A percentile compares a stretch with the other conserved stretches of the same genome.
Evolutionary conservation across 2,113 vertebrate genomes (phyloP).

Genomic region (Ceyx melanurus): DNA sequence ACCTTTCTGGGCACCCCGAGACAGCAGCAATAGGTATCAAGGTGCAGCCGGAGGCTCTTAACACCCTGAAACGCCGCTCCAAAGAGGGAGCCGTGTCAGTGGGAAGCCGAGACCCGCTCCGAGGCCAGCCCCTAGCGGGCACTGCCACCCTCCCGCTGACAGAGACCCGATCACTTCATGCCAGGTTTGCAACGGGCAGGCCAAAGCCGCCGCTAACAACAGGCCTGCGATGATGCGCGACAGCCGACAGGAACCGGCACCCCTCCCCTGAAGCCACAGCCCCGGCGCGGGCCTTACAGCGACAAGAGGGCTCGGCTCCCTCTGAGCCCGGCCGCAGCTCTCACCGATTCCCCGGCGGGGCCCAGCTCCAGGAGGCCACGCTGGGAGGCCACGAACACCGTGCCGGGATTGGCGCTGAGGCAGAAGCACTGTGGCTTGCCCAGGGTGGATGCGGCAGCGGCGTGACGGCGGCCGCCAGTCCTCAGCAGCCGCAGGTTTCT

Average conservation of each 20-base stretch:
- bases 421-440: slow-evolving; percentile 82
- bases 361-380: slow-evolving; percentile 81
- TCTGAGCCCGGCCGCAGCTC: neutral
- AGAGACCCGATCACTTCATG: neutral
- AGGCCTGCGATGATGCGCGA: neutral
- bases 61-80: no score
- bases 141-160: neutral
- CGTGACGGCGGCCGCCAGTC: slow-evolving; percentile 20
- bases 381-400: slow-evolving; percentile 81
- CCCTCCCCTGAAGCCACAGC: neutral
- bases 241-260: neutral
- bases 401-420: slow-evolving; percentile 74
- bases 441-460: neutral
- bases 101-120: no score
- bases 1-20: no score
- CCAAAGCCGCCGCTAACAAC: neutral
- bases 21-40: no score
- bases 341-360: slow-evolving; percentile 63
- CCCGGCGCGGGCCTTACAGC: neutral
- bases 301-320: neutral
- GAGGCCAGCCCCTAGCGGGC: neutral
- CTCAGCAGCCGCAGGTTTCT: slow-evolving; percentile 87
- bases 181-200: neutral
- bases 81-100: no score
- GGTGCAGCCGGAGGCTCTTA: no score